Evolutionary conservation across 1,140 invertebrate species (phyloP).

Genomic region (Oreohelix idahoensis): DNA sequence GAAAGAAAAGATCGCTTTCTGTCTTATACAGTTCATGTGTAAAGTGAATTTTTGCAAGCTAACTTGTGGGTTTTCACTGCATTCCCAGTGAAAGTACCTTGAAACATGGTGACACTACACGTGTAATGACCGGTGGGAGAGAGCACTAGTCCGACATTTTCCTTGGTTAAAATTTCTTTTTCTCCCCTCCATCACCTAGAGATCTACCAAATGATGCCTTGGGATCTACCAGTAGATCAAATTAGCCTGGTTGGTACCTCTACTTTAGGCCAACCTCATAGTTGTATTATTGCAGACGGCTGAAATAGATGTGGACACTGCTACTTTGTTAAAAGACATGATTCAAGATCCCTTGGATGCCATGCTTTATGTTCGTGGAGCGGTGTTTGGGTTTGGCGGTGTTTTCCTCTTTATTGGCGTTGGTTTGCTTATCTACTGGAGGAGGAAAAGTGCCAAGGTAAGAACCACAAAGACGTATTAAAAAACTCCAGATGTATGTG

Average conservation of each 20-base stretch:
- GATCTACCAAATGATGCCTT: too few species aligned
- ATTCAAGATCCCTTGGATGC: constrained; percentile 22
- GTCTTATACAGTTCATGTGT: too few species aligned
- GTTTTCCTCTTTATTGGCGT: background rate
- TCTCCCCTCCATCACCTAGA: too few species aligned
- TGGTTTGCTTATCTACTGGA: constrained; percentile 7
- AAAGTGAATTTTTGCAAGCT: too few species aligned
- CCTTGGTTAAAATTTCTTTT: background rate
- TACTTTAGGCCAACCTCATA: background rate
- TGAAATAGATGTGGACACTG: background rate
- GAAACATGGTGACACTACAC: background rate
- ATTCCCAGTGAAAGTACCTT: too few species aligned
- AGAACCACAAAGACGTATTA: background rate
- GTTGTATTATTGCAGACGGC: background rate
- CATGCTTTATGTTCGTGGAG: background rate
- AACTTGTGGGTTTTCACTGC: too few species aligned
- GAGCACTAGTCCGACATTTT: background rate
- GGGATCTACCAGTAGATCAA: background rate
- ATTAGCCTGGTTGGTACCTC: background rate
- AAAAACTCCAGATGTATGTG: background rate
- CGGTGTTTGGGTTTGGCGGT: background rate
- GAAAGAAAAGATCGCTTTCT: too few species aligned
- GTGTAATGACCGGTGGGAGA: too few species aligned
- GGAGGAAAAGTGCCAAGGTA: background rate
- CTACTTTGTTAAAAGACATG: background rate